phyloP scores from a whole-genome alignment of 2,797 vertebrate genomes.

The Heteromormyrus szaboi region DNA sequence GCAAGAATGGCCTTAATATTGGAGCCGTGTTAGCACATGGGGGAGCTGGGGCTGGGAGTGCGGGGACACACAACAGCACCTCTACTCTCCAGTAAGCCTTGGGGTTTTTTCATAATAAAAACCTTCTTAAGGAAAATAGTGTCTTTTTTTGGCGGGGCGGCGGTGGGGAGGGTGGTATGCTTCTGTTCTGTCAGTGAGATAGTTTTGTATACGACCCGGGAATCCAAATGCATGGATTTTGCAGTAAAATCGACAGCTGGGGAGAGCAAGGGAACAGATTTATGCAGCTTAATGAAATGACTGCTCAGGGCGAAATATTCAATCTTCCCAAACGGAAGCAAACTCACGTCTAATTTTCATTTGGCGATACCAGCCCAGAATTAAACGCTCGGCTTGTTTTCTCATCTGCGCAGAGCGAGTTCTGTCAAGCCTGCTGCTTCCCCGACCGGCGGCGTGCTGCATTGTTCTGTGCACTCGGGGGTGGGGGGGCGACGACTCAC shows the following conservation, averaged over 20 bases:
- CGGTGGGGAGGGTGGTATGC: not conserved
- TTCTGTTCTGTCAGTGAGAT: conserved; percentile 6
- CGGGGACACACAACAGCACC: conserved; percentile 24
- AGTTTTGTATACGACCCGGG: not conserved
- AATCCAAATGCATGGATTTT: not conserved
- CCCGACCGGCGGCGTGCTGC: not conserved
- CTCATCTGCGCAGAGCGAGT: not conserved
- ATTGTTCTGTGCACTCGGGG: not conserved
- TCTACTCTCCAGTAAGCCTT: conserved; percentile 39
- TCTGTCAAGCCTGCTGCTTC: not conserved
- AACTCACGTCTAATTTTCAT: conserved; percentile 8
- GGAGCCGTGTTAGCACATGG: conserved; percentile 60
- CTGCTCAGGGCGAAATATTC: conserved; percentile 18
- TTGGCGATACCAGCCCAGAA: not conserved
- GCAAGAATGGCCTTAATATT: conserved; percentile 63
- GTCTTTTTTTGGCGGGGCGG: not conserved
- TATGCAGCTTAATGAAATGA: conserved; percentile 16
- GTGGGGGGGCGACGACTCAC: not conserved
- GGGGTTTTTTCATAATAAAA: conserved; percentile 32
- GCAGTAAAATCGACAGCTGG: not conserved
- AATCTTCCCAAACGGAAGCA: conserved; percentile 7
- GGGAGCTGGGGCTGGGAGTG: conserved; percentile 56
- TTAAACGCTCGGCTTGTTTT: conserved; percentile 3
- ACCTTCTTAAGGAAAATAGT: not conserved
- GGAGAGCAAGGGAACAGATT: conserved; percentile 5